Conservation (phyloP, 2,113 vertebrate genomes). For the Pionites leucogaster region DNA sequence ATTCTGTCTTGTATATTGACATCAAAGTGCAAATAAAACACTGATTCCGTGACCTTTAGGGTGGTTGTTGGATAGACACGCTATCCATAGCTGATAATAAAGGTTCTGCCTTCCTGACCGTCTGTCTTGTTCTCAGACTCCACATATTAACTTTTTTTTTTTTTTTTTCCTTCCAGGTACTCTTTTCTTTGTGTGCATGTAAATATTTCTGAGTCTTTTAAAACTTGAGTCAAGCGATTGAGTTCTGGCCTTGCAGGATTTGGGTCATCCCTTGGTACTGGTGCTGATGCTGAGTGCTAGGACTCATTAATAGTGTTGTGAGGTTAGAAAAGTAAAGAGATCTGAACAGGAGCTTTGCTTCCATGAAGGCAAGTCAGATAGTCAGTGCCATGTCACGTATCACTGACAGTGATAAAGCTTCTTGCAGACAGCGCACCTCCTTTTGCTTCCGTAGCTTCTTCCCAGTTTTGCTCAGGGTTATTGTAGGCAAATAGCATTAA, state of each 20-base stretch:
- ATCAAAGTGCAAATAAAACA: not conserved
- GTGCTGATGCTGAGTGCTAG: not conserved
- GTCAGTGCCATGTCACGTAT: fast-evolving
- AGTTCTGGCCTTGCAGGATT: not conserved
- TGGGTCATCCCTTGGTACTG: not conserved
- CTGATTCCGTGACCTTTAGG: not conserved
- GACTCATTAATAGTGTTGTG: fast-evolving
- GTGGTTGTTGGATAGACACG: not conserved
- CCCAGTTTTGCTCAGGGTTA: not conserved
- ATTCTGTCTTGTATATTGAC: not conserved
- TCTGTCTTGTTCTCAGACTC: not conserved
- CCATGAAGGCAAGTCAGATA: not conserved
- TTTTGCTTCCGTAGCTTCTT: not conserved
- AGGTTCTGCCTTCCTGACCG: not conserved
- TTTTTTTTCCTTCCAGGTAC: not conserved
- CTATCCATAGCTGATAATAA: not conserved
- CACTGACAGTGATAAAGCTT: not conserved
- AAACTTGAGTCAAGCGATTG: not conserved
- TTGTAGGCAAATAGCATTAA: not conserved
- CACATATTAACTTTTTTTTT: not conserved
- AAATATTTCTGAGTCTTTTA: not conserved
- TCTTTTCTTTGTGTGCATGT: not conserved
- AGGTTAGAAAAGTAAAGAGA: not conserved
- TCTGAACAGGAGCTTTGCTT: not conserved
- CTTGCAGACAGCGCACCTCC: not conserved